A percentile compares a stretch with the other conserved stretches of the same genome.
phyloP scores from a whole-genome alignment of 2,888 invertebrate genomes.

The Phlogophora meticulosa region DNA sequence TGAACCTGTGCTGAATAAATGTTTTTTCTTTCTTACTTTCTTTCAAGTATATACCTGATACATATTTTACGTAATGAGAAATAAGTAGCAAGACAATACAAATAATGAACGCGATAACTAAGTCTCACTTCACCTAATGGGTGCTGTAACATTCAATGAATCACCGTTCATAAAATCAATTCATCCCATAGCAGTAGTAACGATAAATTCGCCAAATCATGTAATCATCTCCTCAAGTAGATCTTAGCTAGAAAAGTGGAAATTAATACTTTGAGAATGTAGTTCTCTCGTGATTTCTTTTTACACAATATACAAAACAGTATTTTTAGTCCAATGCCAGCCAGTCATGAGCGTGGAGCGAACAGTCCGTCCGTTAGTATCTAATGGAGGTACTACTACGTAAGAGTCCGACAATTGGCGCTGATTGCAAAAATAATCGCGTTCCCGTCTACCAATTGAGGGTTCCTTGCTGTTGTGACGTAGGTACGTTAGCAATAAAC shows the following conservation, averaged over 20 bases:
- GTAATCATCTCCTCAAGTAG: constrained; percentile 2
- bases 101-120: constrained; percentile 3
- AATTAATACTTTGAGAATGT: constrained; percentile 10
- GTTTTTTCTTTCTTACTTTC: no score
- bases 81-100: background rate
- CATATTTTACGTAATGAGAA: background rate
- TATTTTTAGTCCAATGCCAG: constrained; percentile 68
- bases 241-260: constrained; percentile 8
- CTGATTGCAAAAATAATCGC: constrained; percentile 85
- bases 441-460: constrained; percentile 81
- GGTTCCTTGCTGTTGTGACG: constrained; percentile 58
- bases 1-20: no score
- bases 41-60: no score
- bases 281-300: background rate
- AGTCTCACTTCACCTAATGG: background rate
- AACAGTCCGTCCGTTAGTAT: constrained; percentile 4
- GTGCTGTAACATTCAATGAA: background rate
- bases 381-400: constrained; percentile 59
- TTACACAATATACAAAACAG: background rate
- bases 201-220: constrained; percentile 1
- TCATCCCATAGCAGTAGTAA: background rate
- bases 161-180: constrained; percentile 14
- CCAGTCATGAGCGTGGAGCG: constrained; percentile 36
- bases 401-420: constrained; percentile 77
- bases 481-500: constrained; percentile 51